These are phyloP conservation scores for Champsocephalus esox DNA, from an alignment of 2,797 vertebrate species.

Conservation along the genomic window DNA sequence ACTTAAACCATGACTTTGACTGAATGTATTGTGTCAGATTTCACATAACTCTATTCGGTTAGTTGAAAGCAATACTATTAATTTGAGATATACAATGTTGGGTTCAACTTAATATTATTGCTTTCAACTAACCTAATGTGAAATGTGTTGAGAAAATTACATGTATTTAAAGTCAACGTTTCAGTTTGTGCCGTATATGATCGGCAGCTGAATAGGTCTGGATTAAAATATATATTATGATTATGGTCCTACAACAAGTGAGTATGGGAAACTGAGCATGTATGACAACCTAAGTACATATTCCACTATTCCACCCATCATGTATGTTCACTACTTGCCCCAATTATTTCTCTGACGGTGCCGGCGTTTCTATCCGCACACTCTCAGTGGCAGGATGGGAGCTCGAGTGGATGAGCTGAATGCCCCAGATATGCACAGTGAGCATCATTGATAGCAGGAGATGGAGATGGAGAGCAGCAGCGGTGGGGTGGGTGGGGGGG, in stretches of 20 bases:
- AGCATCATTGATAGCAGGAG: constrained; percentile 16
- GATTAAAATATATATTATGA: not conserved
- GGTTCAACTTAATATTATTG: too few relatives aligned
- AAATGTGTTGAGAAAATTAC: too few relatives aligned
- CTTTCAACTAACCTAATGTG: too few relatives aligned
- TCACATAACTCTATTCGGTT: too few relatives aligned
- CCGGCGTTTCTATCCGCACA: constrained; percentile 22
- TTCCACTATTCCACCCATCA: not conserved
- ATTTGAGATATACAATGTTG: too few relatives aligned
- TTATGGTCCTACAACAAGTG: not conserved
- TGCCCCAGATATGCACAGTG: constrained; percentile 16
- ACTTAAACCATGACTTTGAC: too few relatives aligned
- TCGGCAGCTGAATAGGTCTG: not conserved
- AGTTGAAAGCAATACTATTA: too few relatives aligned
- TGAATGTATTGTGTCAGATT: too few relatives aligned
- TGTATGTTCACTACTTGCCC: constrained; percentile 5
- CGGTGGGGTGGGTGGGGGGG: not conserved
- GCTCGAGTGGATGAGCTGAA: constrained; percentile 3
- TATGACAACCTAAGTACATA: not conserved
- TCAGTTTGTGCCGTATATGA: not conserved
- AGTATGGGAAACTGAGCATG: not conserved
- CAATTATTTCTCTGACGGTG: constrained; percentile 19
- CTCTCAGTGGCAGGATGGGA: not conserved
- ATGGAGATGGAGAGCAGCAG: constrained; percentile 40
- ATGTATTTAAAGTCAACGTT: too few relatives aligned